phyloP scores from a whole-genome alignment of 2,888 invertebrate species.

The Rhaphigaster nebulosa region DNA sequence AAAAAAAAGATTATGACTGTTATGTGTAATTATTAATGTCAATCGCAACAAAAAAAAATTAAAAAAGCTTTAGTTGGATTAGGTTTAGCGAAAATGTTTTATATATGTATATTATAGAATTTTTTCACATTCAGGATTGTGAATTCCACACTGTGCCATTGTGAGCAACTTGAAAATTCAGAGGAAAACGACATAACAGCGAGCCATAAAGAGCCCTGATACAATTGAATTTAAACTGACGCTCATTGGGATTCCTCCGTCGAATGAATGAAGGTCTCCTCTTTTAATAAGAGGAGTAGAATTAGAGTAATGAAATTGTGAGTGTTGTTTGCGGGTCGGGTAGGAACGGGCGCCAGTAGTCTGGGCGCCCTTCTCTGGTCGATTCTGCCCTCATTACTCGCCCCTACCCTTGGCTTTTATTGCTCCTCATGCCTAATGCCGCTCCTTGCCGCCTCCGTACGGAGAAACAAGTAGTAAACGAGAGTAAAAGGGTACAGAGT shows the following conservation, averaged over 20 bases:
- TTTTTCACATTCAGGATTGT: background rate
- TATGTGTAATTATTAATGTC: too few relatives aligned
- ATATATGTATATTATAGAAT: too few relatives aligned
- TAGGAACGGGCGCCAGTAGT: conserved; percentile 43
- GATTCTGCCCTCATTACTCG: conserved; percentile 33
- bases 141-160: background rate
- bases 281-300: conserved; percentile 50
- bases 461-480: background rate
- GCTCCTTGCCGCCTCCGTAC: background rate
- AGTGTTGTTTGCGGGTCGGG: background rate
- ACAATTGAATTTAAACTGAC: conserved; percentile 28
- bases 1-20: too few relatives aligned
- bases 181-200: background rate
- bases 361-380: conserved; percentile 39
- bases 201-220: background rate
- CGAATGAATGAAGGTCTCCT: conserved; percentile 7
- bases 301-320: conserved; percentile 54
- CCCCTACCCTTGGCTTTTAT: background rate
- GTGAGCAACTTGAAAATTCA: background rate
- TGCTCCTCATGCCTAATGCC: conserved; percentile 33
- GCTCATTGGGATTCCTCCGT: conserved; percentile 10
- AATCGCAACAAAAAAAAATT: too few relatives aligned
- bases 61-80: too few relatives aligned
- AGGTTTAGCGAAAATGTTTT: too few relatives aligned
- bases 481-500: background rate